Evolutionary conservation across 2,888 invertebrate genomes (phyloP), one percentile per base, ranked within the genome.

Genomic region (Aleiodes testaceus): DNA sequence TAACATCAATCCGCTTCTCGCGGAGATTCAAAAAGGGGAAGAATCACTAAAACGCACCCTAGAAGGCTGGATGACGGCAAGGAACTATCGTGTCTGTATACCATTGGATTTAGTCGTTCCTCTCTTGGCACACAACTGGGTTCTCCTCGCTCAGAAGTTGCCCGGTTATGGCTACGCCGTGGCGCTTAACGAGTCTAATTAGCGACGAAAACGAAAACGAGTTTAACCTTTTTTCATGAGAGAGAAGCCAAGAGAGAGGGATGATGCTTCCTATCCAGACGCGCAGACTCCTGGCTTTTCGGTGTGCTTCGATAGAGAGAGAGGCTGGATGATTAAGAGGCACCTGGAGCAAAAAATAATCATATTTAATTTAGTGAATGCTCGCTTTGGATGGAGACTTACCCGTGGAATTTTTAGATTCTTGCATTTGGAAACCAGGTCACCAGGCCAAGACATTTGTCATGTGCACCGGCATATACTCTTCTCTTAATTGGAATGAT

Each of bases 151-250:
- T 70, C 69, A 52, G 79, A 80, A 82, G 81, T 81, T 82, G 83
- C 82, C 85, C 83, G 80, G 85, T 86, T 86, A 86, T 85, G 87
- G 86, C 82, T 83, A 83, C 79, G 80, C 83, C 80, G 81, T 80
- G 84, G 81, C 85, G 83, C 85, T 85, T 87, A 87, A 87, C 85
- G 86, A 87, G 85, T 85, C 87, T 88, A 87, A 88, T 88, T 88
- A 87, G 88, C 87, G 85, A 87, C 87, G 85, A 87, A 88, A 88
- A 86, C 87, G 85, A 87, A 87, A 88, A 87, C 88, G 84, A 87
- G 87, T 88, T 87, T 86, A 79, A 81, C 82, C 81, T 81, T 84
- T 85, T 83, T 83, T 85, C 52, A 44, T 42, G 36, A 52, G 64
- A 67, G 66, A 53, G 44, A 22, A 65, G 36, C 36, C 22, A 42